Conservation (phyloP, 2,888 invertebrate species). For the Synergus laeviventris region DNA sequence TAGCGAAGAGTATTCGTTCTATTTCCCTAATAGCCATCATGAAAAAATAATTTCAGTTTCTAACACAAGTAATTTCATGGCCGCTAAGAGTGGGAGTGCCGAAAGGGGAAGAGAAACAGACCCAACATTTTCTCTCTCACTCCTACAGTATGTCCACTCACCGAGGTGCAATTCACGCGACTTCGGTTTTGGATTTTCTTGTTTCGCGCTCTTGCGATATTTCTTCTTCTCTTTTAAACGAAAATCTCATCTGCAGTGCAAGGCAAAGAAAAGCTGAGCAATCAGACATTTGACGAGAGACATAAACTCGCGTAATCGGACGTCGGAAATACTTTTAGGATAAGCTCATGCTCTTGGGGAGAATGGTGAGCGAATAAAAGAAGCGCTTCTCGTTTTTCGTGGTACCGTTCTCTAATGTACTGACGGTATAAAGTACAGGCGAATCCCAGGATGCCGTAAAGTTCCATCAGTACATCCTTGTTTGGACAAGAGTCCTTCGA, state of each 20-base stretch:
- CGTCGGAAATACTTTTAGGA: constrained; percentile 17
- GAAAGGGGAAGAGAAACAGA: too few species aligned
- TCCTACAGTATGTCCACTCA: too few species aligned
- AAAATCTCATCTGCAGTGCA: neutral
- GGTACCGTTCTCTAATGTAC: constrained; percentile 9
- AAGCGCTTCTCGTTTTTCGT: constrained; percentile 24
- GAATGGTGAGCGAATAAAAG: constrained; percentile 11
- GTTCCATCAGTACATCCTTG: constrained; percentile 2
- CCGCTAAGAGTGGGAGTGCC: too few species aligned
- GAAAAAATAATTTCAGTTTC: too few species aligned
- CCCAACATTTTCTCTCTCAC: too few species aligned
- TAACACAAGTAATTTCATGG: too few species aligned
- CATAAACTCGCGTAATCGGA: neutral
- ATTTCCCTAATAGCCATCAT: too few species aligned
- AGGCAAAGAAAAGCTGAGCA: neutral
- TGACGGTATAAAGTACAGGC: neutral
- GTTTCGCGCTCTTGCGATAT: neutral
- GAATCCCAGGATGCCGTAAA: constrained; percentile 1
- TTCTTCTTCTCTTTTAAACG: neutral
- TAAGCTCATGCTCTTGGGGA: constrained; percentile 10
- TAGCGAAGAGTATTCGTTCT: neutral
- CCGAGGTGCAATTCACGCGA: too few species aligned
- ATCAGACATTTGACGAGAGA: constrained; percentile 29
- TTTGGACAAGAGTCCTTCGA: neutral
- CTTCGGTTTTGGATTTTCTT: too few species aligned